phyloP scores from a whole-genome alignment of 2,888 invertebrate species.

The Prenolepis imparis region DNA sequence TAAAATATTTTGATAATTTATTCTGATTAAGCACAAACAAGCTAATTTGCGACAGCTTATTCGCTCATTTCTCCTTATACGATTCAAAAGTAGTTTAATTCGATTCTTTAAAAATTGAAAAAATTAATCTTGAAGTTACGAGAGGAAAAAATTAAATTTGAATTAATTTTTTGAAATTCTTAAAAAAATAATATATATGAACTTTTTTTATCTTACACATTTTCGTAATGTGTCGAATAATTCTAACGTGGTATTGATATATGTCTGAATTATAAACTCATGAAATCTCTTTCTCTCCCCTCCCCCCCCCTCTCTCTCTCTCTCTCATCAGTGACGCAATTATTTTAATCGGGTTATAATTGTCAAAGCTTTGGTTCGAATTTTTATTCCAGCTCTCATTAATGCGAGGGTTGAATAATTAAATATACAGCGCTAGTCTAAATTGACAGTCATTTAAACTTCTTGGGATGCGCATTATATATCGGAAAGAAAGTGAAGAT shows the following conservation, averaged over 20 bases:
- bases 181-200: background rate
- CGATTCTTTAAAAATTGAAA: background rate
- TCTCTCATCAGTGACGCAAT: background rate
- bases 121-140: background rate
- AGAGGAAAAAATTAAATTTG: background rate
- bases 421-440: background rate
- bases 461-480: constrained; percentile 59
- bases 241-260: background rate
- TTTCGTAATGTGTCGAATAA: background rate
- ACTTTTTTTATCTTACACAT: background rate
- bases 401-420: background rate
- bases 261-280: background rate
- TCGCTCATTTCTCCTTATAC: background rate
- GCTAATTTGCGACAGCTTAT: background rate
- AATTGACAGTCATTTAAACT: constrained; percentile 65
- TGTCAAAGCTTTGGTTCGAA: background rate
- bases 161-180: background rate
- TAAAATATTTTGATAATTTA: background rate
- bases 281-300: background rate
- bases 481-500: constrained; percentile 66
- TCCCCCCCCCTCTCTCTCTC: background rate
- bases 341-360: background rate
- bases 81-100: background rate
- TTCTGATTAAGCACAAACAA: background rate
- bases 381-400: background rate